Evolutionary conservation across 1,140 invertebrate species (phyloP).

Genomic region (Lamellibrachia luymesi): DNA sequence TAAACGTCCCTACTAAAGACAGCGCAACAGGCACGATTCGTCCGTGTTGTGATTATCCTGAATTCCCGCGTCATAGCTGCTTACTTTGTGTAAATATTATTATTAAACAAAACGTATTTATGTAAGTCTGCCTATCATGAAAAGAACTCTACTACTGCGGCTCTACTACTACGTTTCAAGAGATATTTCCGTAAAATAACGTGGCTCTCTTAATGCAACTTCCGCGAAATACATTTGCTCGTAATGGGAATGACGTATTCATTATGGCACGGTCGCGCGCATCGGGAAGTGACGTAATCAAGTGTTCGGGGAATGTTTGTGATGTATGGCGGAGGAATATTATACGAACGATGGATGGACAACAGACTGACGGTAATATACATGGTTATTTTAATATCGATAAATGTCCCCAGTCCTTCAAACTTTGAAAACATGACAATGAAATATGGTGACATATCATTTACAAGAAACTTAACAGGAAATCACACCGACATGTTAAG

Average conservation of each 20-base stretch:
- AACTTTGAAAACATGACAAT: background rate
- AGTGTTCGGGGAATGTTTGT: constrained; percentile 4
- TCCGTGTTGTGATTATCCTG: too few relatives aligned
- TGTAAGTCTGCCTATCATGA: background rate
- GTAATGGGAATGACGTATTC: background rate
- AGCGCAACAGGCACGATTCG: too few relatives aligned
- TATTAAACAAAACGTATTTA: background rate
- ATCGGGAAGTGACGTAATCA: background rate
- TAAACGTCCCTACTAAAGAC: too few relatives aligned
- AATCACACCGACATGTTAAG: background rate
- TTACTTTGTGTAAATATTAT: background rate
- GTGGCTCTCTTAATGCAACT: background rate
- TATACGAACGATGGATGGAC: background rate
- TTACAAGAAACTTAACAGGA: background rate
- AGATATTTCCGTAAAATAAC: background rate
- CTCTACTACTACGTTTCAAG: too few relatives aligned
- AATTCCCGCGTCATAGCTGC: too few relatives aligned
- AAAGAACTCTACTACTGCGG: too few relatives aligned
- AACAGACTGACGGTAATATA: background rate
- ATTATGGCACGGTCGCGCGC: background rate
- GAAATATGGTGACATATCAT: background rate
- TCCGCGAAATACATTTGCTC: background rate
- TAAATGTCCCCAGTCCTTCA: background rate
- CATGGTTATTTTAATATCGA: background rate
- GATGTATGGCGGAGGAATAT: background rate